Percentiles rank a stretch among this genome's conserved stretches.
These are phyloP conservation scores for Leptosomus discolor DNA, from an alignment of 2,113 vertebrate species.

Conservation along the genomic window DNA sequence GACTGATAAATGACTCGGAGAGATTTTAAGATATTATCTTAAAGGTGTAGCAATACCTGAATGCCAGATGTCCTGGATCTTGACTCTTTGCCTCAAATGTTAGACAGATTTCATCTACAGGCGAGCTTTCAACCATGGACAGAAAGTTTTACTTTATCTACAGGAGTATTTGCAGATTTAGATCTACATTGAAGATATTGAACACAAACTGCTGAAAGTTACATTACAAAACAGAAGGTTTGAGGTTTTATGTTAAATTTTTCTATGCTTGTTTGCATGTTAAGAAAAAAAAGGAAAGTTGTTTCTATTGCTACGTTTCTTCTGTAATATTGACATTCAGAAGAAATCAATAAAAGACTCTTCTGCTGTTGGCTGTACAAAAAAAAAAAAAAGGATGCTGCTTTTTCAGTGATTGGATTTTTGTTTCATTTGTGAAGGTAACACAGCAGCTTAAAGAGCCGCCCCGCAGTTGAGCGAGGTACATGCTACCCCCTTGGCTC, in stretches of 20 bases:
- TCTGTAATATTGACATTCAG: neutral
- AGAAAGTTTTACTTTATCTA: neutral
- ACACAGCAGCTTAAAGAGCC: neutral
- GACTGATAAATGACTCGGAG: neutral
- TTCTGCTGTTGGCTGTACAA: neutral
- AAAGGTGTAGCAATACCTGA: neutral
- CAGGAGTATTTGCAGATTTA: neutral
- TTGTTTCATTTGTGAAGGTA: neutral
- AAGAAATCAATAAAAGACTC: neutral
- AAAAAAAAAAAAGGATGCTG: neutral
- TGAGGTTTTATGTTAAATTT: neutral
- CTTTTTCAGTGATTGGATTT: neutral
- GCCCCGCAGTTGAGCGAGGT: neutral
- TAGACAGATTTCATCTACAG: neutral
- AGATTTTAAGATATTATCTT: neutral
- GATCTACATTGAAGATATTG: too few relatives aligned
- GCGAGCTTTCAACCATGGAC: neutral
- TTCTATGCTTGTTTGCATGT: neutral
- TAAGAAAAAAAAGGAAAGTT: neutral
- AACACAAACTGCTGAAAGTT: neutral
- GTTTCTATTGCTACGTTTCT: neutral
- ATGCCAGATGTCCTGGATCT: neutral
- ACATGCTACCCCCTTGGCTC: neutral
- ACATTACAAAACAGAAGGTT: neutral
- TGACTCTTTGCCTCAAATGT: neutral